These are phyloP conservation scores for Mythimna impura DNA, from an alignment of 2,888 invertebrate genomes.

Conservation along the genomic window DNA sequence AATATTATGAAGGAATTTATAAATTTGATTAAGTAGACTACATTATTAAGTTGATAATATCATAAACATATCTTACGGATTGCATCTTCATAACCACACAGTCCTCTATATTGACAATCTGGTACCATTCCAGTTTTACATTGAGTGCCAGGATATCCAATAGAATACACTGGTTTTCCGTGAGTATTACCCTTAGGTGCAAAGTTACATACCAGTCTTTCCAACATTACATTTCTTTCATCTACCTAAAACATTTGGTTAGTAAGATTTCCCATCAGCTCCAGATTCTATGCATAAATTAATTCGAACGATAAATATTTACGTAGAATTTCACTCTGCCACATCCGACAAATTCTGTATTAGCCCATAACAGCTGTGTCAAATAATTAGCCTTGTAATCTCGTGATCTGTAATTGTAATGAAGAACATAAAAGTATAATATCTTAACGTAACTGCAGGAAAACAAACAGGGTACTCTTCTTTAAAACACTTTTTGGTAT, in stretches of 20 bases:
- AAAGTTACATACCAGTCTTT: constrained; percentile 85
- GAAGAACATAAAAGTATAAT: background rate
- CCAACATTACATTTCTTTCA: constrained; percentile 69
- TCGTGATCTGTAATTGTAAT: constrained; percentile 70
- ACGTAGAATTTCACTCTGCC: constrained; percentile 84
- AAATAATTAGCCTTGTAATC: constrained; percentile 77
- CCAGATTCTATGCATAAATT: background rate
- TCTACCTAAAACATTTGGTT: constrained; percentile 66
- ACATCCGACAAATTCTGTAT: constrained; percentile 82
- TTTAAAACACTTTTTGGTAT: no score
- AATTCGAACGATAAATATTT: constrained; percentile 58
- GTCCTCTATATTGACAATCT: constrained; percentile 71
- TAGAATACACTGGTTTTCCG: constrained; percentile 79
- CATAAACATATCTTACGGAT: constrained; percentile 48
- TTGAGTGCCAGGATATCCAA: constrained; percentile 82
- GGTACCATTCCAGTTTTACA: constrained; percentile 72
- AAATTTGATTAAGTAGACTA: no score
- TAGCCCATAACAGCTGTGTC: constrained; percentile 86
- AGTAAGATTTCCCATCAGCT: constrained; percentile 15
- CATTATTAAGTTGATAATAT: background rate
- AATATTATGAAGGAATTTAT: no score
- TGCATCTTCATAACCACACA: constrained; percentile 68
- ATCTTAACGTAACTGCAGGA: background rate
- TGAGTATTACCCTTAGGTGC: constrained; percentile 81
- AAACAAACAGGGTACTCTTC: background rate